Evolutionary conservation across 2,888 invertebrate species (phyloP), one percentile per base, ranked within the genome.

Genomic region (Sialis lutaria): DNA sequence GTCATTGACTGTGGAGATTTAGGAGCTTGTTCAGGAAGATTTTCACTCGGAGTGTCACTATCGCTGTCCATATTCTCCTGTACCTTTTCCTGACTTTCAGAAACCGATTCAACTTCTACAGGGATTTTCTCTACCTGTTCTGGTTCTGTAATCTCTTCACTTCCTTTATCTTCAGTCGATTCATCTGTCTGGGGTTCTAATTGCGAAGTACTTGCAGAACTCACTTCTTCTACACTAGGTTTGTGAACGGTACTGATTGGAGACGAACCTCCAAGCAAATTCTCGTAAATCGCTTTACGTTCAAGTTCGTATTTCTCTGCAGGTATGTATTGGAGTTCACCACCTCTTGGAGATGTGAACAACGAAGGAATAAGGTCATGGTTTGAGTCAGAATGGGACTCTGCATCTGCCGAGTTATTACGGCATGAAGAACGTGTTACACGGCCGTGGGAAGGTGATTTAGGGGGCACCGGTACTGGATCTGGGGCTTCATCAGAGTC

Each of bases 271-370:
- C 61, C 60, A 31, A 67, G 52, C 44, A 67, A 55, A 54, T 63
- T 65, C 50, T 64, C 67, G 51, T 67, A 67, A 57, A 66, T 58
- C 4, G 67, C 67, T 50, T 59, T 63, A 3, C 67, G 57, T 54
- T 67, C 67, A 35, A 65, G 53, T 53, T 67, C 67, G 53, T 65
- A 67, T 50, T 67, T 65, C 53, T 67, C 67, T 1, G 65, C 65
- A 3, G 67, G 67, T 30, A 67, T 65, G 54, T 67, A 67, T 52
- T 66, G 64, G 0, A 66, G 67, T 1, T 64, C 64, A 9, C 63
- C 63, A 45, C 61, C 57, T 52, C 59, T 62, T 5, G 64, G 61
- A 10, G 62, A 63, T 39, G 61, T 61, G 49, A 64, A 64, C 7
- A 64, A 49, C 1, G 61, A 57, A 6, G 47, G 30, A 34, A 55